phyloP scores from a whole-genome alignment of 2,113 vertebrate species.

The Illadopsis cleaveri region DNA sequence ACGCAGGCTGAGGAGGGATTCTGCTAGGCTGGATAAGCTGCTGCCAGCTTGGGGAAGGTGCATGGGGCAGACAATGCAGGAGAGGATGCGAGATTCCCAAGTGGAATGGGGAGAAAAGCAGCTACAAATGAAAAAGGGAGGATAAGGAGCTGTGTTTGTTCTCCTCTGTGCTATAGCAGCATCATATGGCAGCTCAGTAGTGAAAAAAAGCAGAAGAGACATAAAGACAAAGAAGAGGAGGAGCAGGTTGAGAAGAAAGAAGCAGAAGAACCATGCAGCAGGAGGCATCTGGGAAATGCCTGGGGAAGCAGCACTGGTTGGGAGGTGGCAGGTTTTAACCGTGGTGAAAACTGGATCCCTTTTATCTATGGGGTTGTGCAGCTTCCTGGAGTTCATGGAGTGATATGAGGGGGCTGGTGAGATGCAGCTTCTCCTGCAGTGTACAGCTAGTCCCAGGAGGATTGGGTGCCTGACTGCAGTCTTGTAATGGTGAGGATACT shows the following conservation, averaged over 20 bases:
- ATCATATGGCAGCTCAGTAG: not conserved
- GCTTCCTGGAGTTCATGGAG: not conserved
- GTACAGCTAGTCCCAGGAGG: not conserved
- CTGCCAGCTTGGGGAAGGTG: not conserved
- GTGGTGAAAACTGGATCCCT: not conserved
- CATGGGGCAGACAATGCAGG: not conserved
- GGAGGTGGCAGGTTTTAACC: not conserved
- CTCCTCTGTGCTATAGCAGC: rapidly evolving
- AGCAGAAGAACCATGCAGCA: not conserved
- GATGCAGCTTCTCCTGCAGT: not conserved
- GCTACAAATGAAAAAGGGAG: not conserved
- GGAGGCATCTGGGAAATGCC: not conserved
- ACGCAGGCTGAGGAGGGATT: not conserved
- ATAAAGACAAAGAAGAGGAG: not conserved
- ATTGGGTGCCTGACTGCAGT: not conserved
- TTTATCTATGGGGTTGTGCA: not conserved
- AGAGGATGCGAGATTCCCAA: not conserved
- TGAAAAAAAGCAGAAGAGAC: not conserved
- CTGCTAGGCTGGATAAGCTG: not conserved
- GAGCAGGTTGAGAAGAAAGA: not conserved
- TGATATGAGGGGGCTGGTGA: not conserved
- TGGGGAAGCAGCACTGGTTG: not conserved
- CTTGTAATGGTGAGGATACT: not conserved
- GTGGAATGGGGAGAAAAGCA: not conserved
- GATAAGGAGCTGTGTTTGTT: not conserved